These are phyloP conservation scores for Ctena decussata DNA, from an alignment of 2,888 invertebrate genomes.

Conservation along the genomic window DNA sequence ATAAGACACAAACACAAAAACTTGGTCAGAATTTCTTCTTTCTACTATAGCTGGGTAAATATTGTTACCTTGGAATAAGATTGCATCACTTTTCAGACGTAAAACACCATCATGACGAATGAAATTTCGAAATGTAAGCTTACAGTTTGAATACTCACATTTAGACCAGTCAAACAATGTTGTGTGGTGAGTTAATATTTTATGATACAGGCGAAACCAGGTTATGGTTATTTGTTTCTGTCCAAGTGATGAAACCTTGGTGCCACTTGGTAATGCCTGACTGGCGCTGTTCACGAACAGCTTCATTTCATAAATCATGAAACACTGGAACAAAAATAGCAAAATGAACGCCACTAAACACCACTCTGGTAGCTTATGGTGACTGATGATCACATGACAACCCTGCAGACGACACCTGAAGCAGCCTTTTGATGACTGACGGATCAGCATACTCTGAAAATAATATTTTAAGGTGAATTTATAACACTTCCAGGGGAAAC, in stretches of 20 bases:
- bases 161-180: slow-evolving; percentile 1
- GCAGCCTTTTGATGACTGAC: neutral
- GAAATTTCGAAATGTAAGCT: neutral
- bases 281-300: neutral
- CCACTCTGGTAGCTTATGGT: neutral
- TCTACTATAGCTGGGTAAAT: neutral
- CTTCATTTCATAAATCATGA: neutral
- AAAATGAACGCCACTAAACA: neutral
- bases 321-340: neutral
- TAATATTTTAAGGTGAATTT: too few relatives aligned
- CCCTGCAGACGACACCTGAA: neutral
- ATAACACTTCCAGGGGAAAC: too few relatives aligned
- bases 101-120: neutral
- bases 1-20: slow-evolving; percentile 29
- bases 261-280: too few relatives aligned
- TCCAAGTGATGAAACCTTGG: neutral
- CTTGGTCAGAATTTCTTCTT: slow-evolving; percentile 2
- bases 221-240: neutral
- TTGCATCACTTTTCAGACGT: slow-evolving; percentile 21
- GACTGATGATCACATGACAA: neutral
- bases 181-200: neutral
- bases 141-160: slow-evolving; percentile 27
- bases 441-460: neutral
- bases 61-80: slow-evolving; percentile 27
- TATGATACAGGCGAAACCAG: slow-evolving; percentile 4